Evolutionary conservation across 2,888 invertebrate genomes (phyloP).

Genomic region (Alitta virens): DNA sequence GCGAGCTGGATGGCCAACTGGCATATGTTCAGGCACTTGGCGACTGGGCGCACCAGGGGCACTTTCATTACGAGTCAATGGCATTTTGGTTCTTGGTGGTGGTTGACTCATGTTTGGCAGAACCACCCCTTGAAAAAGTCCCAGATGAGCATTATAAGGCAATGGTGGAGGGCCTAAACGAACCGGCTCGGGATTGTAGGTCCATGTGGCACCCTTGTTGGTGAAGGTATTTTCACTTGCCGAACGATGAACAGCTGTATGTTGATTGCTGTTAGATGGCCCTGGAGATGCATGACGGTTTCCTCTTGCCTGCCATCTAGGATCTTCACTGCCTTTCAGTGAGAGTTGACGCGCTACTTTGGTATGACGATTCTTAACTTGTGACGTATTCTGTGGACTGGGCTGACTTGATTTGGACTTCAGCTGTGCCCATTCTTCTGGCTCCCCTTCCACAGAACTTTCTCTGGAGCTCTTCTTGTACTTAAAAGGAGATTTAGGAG

Average conservation of each 20-base stretch:
- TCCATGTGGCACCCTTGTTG: not conserved
- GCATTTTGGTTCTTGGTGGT: slow-evolving; percentile 22
- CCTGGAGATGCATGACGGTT: not conserved
- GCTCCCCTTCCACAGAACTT: not conserved
- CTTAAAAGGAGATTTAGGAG: slow-evolving; percentile 41
- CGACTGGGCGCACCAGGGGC: slow-evolving; percentile 27
- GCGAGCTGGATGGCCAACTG: slow-evolving; percentile 38
- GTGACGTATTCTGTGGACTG: not conserved
- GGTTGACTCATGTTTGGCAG: not conserved
- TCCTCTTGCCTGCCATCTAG: slow-evolving; percentile 60
- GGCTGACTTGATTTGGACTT: not conserved
- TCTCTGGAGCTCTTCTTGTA: not conserved
- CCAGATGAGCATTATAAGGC: not conserved
- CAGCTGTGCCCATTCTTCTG: not conserved
- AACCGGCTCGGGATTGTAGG: not conserved
- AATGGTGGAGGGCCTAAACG: not conserved
- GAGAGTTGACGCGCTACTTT: slow-evolving; percentile 79
- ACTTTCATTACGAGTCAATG: slow-evolving; percentile 37
- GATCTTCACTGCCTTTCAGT: slow-evolving; percentile 78
- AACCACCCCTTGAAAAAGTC: not conserved
- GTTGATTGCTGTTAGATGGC: not conserved
- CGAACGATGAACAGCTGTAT: not conserved
- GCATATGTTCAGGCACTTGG: slow-evolving; percentile 33
- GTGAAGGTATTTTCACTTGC: not conserved
- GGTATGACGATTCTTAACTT: slow-evolving; percentile 60